Conservation (phyloP, 2,888 invertebrate genomes). For the Erebia aethiops region DNA sequence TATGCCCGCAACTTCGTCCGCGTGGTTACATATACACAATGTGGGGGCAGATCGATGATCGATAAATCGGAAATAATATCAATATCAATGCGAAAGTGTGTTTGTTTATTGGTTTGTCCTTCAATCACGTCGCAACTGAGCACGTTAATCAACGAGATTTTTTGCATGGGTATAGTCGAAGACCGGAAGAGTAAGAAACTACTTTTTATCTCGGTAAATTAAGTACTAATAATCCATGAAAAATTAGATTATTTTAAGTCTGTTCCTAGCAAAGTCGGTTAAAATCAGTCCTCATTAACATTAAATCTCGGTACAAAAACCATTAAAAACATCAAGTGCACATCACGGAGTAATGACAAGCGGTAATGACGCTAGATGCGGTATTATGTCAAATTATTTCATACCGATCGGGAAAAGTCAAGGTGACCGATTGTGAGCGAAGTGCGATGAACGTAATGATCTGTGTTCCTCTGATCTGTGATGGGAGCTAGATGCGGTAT, state of each 20-base stretch:
- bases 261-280: background rate
- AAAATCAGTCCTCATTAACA: conserved; percentile 32
- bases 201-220: too few relatives aligned
- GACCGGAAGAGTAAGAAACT: too few relatives aligned
- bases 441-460: conserved; percentile 60
- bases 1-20: too few relatives aligned
- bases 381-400: conserved; percentile 81
- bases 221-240: background rate
- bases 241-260: background rate
- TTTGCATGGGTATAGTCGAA: too few relatives aligned
- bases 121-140: too few relatives aligned
- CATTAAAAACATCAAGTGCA: conserved; percentile 47
- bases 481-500: conserved; percentile 46
- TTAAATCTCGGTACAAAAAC: conserved; percentile 43
- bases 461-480: conserved; percentile 37
- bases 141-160: too few relatives aligned
- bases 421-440: conserved; percentile 70
- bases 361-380: conserved; percentile 65
- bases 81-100: too few relatives aligned
- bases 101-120: too few relatives aligned
- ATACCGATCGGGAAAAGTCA: conserved; percentile 79
- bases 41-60: too few relatives aligned
- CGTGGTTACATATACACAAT: too few relatives aligned
- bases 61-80: too few relatives aligned
- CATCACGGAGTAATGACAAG: conserved; percentile 54